Conservation (phyloP, 2,797 vertebrate genomes). For the Pelochelys cantorii region DNA sequence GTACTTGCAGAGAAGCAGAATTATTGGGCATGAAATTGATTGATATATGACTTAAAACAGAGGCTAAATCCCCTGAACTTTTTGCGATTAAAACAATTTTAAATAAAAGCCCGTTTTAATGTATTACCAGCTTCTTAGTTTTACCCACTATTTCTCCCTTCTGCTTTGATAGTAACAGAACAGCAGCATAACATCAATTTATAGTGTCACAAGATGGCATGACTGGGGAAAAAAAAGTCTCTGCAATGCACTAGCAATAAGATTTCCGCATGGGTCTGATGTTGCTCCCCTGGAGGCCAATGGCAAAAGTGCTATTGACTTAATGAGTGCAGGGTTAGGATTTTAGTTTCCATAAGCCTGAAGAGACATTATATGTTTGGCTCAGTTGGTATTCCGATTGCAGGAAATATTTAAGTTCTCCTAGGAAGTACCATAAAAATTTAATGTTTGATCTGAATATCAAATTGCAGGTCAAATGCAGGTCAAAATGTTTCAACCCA, state of each 20-base stretch:
- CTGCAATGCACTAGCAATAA: neutral
- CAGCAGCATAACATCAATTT: neutral
- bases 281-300: neutral
- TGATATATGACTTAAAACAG: neutral
- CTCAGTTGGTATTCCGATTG: neutral
- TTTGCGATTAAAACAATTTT: neutral
- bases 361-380: neutral
- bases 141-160: neutral
- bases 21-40: neutral
- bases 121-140: neutral
- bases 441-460: neutral
- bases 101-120: neutral
- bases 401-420: neutral
- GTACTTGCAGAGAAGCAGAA: neutral
- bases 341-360: neutral
- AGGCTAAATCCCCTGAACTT: neutral
- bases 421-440: neutral
- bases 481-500: neutral
- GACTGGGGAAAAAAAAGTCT: neutral
- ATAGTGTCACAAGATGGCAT: neutral
- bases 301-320: rapidly evolving
- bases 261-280: neutral
- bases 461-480: neutral
- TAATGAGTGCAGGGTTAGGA: neutral
- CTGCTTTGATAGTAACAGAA: neutral